These are phyloP conservation scores for Octodonta nipae DNA, from an alignment of 2,888 invertebrate genomes.

Conservation along the genomic window DNA sequence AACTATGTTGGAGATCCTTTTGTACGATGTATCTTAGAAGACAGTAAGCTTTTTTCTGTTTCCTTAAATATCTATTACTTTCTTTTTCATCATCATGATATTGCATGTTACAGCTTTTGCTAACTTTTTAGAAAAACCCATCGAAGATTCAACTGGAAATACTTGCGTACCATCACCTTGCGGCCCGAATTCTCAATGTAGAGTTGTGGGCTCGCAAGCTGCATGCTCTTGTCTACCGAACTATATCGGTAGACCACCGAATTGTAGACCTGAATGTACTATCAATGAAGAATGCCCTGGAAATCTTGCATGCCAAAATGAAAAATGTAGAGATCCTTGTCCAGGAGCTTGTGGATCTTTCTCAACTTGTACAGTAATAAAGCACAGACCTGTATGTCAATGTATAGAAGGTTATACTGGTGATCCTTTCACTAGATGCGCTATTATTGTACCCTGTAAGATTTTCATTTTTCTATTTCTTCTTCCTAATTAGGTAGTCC, in stretches of 20 bases:
- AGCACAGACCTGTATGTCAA: conserved; percentile 65
- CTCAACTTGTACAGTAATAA: conserved; percentile 60
- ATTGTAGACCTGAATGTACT: conserved; percentile 53
- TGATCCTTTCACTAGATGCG: conserved; percentile 50
- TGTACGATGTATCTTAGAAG: conserved; percentile 49
- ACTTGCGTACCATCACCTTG: conserved; percentile 54
- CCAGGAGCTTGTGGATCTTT: conserved; percentile 62
- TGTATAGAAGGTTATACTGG: conserved; percentile 58
- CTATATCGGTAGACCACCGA: conserved; percentile 48
- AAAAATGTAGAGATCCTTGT: conserved; percentile 68
- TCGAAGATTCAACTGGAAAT: conserved; percentile 31
- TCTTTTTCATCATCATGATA: background rate
- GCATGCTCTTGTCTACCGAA: conserved; percentile 47
- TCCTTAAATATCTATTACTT: background rate
- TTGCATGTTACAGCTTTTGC: conserved; percentile 9
- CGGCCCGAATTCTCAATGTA: conserved; percentile 49
- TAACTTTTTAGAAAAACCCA: conserved; percentile 32
- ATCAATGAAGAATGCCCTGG: conserved; percentile 62
- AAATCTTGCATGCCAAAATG: conserved; percentile 63
- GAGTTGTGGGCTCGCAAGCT: conserved; percentile 41
- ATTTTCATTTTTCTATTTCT: conserved; percentile 8
- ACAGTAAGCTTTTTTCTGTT: conserved; percentile 39
- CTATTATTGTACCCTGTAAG: conserved; percentile 46
- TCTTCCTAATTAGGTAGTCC: too few relatives aligned
- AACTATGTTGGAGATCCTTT: conserved; percentile 74